phyloP scores from a whole-genome alignment of 2,888 invertebrate genomes.

The Erynnis tages region DNA sequence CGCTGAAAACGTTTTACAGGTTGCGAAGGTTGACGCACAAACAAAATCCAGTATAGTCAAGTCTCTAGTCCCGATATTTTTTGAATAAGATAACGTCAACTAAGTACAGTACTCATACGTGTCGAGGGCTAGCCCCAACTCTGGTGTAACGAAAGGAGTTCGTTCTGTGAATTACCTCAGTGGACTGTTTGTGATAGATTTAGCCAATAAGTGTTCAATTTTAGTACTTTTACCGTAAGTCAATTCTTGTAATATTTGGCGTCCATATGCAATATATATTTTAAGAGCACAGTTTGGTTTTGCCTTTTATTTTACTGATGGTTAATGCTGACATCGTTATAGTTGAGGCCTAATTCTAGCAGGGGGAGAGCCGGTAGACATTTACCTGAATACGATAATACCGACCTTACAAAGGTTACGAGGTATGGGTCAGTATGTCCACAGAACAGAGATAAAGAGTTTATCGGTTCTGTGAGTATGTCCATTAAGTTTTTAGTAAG shows the following conservation, averaged over 20 bases:
- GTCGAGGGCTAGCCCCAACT: conserved; percentile 44
- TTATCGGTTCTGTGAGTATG: too few relatives aligned
- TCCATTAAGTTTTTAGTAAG: too few relatives aligned
- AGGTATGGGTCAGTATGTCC: too few relatives aligned
- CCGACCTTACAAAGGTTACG: too few relatives aligned
- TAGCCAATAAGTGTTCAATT: conserved; percentile 80
- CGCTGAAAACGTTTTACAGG: too few relatives aligned
- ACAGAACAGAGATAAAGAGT: too few relatives aligned
- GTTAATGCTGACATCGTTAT: conserved; percentile 7
- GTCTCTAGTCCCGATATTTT: conserved; percentile 72
- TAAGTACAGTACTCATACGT: conserved; percentile 53
- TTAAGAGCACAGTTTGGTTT: conserved; percentile 34
- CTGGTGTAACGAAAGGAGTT: conserved; percentile 45
- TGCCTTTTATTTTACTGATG: conserved; percentile 16
- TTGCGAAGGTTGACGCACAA: conserved; percentile 46
- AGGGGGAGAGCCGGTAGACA: too few relatives aligned
- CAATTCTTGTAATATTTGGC: conserved; percentile 71
- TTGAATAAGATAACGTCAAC: conserved; percentile 55
- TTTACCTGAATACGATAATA: too few relatives aligned
- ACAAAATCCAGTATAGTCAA: conserved; percentile 71
- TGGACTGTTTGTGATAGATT: conserved; percentile 78
- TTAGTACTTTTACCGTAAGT: conserved; percentile 68
- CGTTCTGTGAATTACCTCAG: conserved; percentile 75
- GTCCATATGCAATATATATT: conserved; percentile 53
- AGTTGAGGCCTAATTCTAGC: conserved; percentile 6